Conservation (phyloP, 2,113 vertebrate species). For the Lethenteron reissneri region DNA sequence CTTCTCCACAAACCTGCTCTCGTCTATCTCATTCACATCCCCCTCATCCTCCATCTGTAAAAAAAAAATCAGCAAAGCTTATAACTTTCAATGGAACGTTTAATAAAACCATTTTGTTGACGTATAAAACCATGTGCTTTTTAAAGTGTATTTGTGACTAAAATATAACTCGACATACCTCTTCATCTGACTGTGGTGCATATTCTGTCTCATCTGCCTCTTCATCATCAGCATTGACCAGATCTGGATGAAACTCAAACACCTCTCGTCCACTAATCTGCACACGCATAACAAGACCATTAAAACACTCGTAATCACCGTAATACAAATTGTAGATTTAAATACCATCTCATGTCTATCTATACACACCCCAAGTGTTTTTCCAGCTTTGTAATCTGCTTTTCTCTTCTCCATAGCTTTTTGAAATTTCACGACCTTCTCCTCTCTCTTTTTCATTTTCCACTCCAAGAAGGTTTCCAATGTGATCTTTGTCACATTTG, state of each 20-base stretch:
- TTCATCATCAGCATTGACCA: conserved; percentile 73
- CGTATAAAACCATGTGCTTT: too few species aligned
- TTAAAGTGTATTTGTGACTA: too few species aligned
- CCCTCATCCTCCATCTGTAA: conserved; percentile 30
- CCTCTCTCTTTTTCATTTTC: conserved; percentile 97
- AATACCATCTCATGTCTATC: background rate
- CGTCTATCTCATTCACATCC: conserved; percentile 52
- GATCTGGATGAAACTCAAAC: conserved; percentile 78
- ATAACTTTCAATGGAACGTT: too few species aligned
- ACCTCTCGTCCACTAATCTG: conserved; percentile 89
- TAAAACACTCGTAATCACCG: background rate
- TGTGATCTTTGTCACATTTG: conserved; percentile 83
- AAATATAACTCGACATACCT: conserved; percentile 16
- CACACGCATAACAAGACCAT: background rate
- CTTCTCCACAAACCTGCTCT: conserved; percentile 63
- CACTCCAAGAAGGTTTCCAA: conserved; percentile 89
- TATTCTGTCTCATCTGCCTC: conserved; percentile 68
- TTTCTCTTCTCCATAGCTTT: conserved; percentile 89
- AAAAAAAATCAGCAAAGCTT: conserved; percentile 1
- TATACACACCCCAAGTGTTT: conserved; percentile 50
- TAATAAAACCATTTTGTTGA: too few species aligned
- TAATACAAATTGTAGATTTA: background rate
- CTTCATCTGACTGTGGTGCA: conserved; percentile 23
- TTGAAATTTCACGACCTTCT: conserved; percentile 55
- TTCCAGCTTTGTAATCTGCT: conserved; percentile 87